Evolutionary conservation across 2,113 vertebrate species (phyloP), one percentile per base, ranked within the genome.

Genomic region (Odocoileus virginianus): DNA sequence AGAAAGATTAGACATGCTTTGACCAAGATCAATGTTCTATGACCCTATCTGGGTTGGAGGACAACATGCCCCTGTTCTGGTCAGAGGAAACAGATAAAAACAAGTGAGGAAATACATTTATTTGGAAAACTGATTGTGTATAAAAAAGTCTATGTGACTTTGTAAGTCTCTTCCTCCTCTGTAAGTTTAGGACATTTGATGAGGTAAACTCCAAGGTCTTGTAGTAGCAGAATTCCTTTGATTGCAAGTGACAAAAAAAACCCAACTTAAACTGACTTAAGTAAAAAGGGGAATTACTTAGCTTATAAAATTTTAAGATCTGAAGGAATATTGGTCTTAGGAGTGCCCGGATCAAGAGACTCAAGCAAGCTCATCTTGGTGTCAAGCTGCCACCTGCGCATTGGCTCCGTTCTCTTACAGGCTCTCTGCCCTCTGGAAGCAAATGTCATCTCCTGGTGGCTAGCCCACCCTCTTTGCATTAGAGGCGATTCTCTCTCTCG

Each of bases 11-110:
- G 96, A 88, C 87, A 90, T 96, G 95, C 88, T 97, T 54, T 94
- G 25, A 79, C 88, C 30, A 2, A 97, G 98, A 98, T 98, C 98
- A 98, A 95, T 97, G 97, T 96, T 97, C 57, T 98, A 71, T 97
- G 96, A 98, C 96, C 95, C 83, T 97, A 36, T 36, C 60, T 67
- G 71, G 45, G 61, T 14, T 82, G 76, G 94, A 96, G 93, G 82
- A 91, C 82, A 81, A 21, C 4, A 78, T 88, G 76, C 52, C 52
- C 19, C 40, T 86, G 23, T 87, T 61, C 88, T 95, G 86, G 85
- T 60, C 82, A 79, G 64, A 89, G 79, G 27, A 67, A 89, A 43
- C 40, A 79, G 76, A 81, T 55, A 93, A 96, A 95, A 98, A 23
- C 30, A 89, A 91, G 8, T 83, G 36, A 95, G 27, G 78, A 43